Conservation (phyloP, 2,797 vertebrate species). For the Staurois parvus region DNA sequence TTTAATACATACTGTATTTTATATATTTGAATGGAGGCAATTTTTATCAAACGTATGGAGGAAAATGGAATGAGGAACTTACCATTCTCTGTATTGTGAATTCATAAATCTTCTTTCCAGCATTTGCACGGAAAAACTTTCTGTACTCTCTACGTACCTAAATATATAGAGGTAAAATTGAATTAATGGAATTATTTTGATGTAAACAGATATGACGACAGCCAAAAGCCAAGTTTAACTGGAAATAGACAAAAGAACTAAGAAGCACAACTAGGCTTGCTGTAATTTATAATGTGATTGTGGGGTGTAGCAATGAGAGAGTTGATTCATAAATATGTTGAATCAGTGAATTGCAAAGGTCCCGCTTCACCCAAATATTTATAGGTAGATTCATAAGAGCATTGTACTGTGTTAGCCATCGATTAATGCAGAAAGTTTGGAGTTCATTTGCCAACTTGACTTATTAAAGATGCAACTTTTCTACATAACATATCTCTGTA, state of each 20-base stretch:
- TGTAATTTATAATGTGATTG: slow-evolving; percentile 3
- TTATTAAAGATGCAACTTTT: no score
- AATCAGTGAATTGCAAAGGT: no score
- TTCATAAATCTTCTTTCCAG: slow-evolving; percentile 95
- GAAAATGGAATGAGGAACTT: slow-evolving; percentile 69
- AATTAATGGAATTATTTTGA: not conserved
- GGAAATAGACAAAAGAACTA: not conserved
- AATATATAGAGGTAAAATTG: slow-evolving; percentile 61
- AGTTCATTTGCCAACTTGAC: no score
- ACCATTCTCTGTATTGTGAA: slow-evolving; percentile 97
- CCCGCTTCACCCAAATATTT: not conserved
- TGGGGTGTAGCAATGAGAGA: no score
- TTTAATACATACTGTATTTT: no score
- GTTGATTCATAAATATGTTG: no score
- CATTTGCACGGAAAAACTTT: slow-evolving; percentile 97
- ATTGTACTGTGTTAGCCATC: no score
- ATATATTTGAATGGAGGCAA: no score
- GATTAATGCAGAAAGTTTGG: no score
- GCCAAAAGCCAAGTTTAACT: not conserved
- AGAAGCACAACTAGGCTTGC: slow-evolving; percentile 22
- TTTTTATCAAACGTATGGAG: no score
- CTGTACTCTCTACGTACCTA: slow-evolving; percentile 97
- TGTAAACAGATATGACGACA: not conserved
- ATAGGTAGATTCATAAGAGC: not conserved
- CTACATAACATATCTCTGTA: no score